Evolutionary conservation across 2,113 vertebrate species (phyloP).

Genomic region (Varanus salvator): DNA sequence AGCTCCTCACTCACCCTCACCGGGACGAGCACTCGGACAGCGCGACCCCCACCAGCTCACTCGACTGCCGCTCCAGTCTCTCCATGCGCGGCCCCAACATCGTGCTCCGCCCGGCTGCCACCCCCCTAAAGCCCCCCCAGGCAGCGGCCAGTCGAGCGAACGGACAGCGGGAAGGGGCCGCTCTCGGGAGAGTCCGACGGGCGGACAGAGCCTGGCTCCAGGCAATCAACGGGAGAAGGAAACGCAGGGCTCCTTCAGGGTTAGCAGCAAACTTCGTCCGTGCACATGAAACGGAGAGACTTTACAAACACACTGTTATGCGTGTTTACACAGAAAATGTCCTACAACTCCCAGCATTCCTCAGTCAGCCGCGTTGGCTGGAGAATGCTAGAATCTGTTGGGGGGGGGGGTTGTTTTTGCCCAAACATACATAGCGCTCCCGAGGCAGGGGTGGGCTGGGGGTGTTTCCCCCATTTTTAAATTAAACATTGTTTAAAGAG

Average conservation of each 20-base stretch:
- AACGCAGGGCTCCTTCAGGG: neutral
- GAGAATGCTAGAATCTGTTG: no score
- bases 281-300: neutral
- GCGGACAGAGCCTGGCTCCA: neutral
- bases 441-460: no score
- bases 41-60: neutral
- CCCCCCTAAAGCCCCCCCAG: conserved; percentile 2
- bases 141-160: neutral
- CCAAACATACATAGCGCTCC: no score
- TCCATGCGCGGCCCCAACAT: neutral
- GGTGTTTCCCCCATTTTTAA: no score
- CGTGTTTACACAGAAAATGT: no score
- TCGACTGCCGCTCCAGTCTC: neutral
- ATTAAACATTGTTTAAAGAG: no score
- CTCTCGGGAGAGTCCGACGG: neutral
- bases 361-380: no score
- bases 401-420: no score
- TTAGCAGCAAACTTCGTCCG: neutral
- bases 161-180: neutral
- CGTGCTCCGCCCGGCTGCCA: conserved; percentile 11
- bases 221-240: neutral
- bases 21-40: neutral
- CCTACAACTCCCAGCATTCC: no score
- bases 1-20: neutral
- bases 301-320: neutral